Conservation (phyloP, 2,113 vertebrate species). For the Chinchilla lanigera region DNA sequence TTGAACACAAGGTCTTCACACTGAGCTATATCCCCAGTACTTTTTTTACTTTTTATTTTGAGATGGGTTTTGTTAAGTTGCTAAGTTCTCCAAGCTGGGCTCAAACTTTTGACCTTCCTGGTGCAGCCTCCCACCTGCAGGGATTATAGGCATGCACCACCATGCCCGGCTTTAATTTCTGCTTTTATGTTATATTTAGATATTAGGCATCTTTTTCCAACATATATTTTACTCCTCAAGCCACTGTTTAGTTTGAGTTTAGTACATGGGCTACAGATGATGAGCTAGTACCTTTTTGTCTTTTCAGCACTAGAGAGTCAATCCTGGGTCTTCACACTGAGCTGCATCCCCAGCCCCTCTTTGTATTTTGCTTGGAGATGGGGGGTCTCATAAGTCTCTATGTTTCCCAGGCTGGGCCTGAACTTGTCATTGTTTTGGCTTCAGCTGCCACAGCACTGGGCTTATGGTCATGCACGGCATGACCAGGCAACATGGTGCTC, state of each 20-base stretch:
- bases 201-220: constrained; percentile 1
- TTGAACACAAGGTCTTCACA: background rate
- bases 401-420: background rate
- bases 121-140: too few species aligned
- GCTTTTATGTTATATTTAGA: background rate
- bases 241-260: constrained; percentile 31
- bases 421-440: background rate
- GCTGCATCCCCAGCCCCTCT: background rate
- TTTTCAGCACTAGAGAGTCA: too few species aligned
- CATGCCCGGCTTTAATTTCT: too few species aligned
- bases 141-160: too few species aligned
- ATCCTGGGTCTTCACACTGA: background rate
- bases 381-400: background rate
- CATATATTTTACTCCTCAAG: background rate
- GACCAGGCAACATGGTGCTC: background rate
- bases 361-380: background rate
- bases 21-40: too few species aligned
- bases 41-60: too few species aligned
- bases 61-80: too few species aligned
- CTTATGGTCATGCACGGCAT: background rate
- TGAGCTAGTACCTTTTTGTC: background rate
- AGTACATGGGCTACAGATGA: background rate
- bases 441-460: background rate
- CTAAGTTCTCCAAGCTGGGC: too few species aligned
- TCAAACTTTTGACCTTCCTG: too few species aligned